Conservation (phyloP, 2,888 invertebrate species). For the Tuberolachnus salignus region DNA sequence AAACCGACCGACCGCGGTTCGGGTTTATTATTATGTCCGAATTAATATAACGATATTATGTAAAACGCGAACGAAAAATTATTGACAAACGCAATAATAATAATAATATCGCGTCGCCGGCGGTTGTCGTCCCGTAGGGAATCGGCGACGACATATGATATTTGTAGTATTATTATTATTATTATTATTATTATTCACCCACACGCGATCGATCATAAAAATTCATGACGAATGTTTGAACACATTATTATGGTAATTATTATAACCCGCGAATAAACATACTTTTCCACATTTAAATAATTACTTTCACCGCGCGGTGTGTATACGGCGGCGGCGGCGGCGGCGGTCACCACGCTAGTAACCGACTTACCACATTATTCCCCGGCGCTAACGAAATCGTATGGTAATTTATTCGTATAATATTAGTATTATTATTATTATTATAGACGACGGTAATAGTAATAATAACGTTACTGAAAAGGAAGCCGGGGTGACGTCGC, state of each 20-base stretch:
- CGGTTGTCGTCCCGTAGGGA: neutral
- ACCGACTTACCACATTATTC: too few relatives aligned
- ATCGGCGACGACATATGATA: neutral
- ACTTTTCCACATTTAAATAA: neutral
- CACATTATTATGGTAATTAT: neutral
- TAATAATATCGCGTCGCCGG: too few relatives aligned
- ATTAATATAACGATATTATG: neutral
- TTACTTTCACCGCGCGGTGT: constrained; percentile 23
- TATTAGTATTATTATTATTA: constrained; percentile 5
- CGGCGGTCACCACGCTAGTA: too few relatives aligned
- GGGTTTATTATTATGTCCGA: neutral
- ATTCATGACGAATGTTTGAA: too few relatives aligned
- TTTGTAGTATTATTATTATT: constrained; percentile 6
- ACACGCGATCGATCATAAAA: too few relatives aligned
- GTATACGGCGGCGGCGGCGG: neutral
- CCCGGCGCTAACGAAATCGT: neutral
- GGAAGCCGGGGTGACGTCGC: neutral
- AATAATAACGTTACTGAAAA: constrained; percentile 8
- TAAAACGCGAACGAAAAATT: neutral
- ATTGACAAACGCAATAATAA: neutral
- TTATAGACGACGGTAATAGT: constrained; percentile 6
- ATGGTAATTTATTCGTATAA: constrained; percentile 39
- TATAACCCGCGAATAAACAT: too few relatives aligned
- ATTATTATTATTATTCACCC: neutral
- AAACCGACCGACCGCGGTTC: neutral